Base-by-base conservation (phyloP, 2,888 invertebrate species). In the Sarcophaga subvicina region DNA sequence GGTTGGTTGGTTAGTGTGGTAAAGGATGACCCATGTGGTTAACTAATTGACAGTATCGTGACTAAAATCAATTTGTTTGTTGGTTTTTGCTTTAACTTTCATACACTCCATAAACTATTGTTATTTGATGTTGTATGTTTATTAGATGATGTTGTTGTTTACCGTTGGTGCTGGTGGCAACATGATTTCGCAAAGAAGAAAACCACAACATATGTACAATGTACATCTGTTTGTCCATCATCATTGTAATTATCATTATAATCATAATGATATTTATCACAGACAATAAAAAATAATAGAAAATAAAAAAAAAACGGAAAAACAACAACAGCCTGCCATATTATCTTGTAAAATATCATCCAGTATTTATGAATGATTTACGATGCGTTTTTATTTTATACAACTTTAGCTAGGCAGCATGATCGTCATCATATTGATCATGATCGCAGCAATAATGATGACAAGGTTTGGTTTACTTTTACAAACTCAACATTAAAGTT, bases 41-140 rank as follows among this genome's bases (percentile, higher is more conserved):
- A 91, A 90, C 91, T 92, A 92, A 92, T 92, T 92, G 91, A 91
- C 91, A 91, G 91, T 92, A 92, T 92, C 92, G 92, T 92, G 92
- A 91, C 92, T 92, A 90, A 92, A 92, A 92, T 92, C 92, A 92
- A 92, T 92, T 92, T 92, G 92, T 92, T 89, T 78, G 71, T 66
- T 62, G 62, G 6, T 54, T 17, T 54, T 17, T 54, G 54, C 14
- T 54, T 54, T 54, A 10, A 14, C 2, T 54, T 4, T 37, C 8
- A 37, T 37, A 17, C 54, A 54, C 66, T 80, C 80, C 70, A 76
- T 80, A 49, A 71, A 27, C 71, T 37, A 66, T 84, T 80, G 76
- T 84, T 66, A 70, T 80, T 67, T 27, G 47, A 76, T 80, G 76
- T 84, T 71, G 76, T 80, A 73, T 78, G 78, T 72, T 83, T 72